Evolutionary conservation across 2,113 vertebrate genomes (phyloP), one percentile per base, ranked within the genome.

Genomic region (Antechinus flavipes): DNA sequence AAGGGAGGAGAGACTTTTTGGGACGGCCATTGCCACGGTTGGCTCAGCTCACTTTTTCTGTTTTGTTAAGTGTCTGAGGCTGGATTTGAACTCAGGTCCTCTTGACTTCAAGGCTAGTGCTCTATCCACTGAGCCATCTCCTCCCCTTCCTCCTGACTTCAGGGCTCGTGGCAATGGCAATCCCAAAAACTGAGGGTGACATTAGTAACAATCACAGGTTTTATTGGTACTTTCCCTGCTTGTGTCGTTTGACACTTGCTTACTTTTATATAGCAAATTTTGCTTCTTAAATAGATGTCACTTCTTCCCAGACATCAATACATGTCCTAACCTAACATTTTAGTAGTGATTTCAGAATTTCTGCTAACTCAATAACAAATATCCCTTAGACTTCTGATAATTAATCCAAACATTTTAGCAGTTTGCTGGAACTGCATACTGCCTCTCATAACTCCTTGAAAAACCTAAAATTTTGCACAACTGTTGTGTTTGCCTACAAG

Each of bases 321-420:
- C 97, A 22, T 93, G 91, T 97, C 94, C 93, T 93, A 95, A 23
- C 1, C 0, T 98, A 98, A 97, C 53, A 93, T 97, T 98, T 97
- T 93, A 96, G 56, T 98, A 22, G n/a, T 91, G 94, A 98, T 96
- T 98, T 96, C 96, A 97, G 92, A 96, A 93, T 97, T 98, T 97
- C 95, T 97, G 96, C 92, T 95, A 97, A 96, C 93, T 96, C 54
- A 91, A 94, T 53, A 95, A 93, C 93, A 97, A 98, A 96, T 91
- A 96, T 95, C 97, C 96, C 90, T 96, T 95, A 95, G 96, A 97
- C 94, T 97, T 93, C 91, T 93, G 96, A 98, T 97, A 98, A 98
- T 97, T 98, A 98, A 98, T 98, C 94, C 97, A 84, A 98, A 96
- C 56, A 96, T 93, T 97, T 93, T 91, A 95, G 91, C 49, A 97